phyloP scores from a whole-genome alignment of 2,113 vertebrate species.

The Pelmatolapia mariae region DNA sequence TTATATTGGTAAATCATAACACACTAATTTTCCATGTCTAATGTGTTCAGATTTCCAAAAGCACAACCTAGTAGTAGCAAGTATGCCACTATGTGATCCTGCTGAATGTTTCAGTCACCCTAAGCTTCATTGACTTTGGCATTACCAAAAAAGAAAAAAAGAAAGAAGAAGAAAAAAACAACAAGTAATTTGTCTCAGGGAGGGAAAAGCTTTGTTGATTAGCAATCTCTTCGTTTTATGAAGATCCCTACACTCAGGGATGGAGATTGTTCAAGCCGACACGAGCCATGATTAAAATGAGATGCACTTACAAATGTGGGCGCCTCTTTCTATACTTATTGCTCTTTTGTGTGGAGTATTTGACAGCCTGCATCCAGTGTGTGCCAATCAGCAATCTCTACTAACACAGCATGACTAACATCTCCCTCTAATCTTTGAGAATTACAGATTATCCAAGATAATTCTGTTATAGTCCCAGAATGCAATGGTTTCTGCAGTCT shows the following conservation, averaged over 20 bases:
- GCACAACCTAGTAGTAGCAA: constrained; percentile 6
- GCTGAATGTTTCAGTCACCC: constrained; percentile 5
- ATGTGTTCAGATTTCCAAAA: constrained; percentile 1
- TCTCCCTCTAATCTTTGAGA: constrained; percentile 49
- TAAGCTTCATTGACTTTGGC: constrained; percentile 28
- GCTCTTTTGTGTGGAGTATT: constrained; percentile 29
- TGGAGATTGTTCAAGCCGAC: constrained; percentile 42
- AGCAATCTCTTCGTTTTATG: constrained; percentile 10
- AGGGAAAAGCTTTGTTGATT: constrained; percentile 49
- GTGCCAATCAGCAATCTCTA: constrained; percentile 45
- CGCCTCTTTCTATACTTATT: background rate
- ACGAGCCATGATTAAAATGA: constrained; percentile 35
- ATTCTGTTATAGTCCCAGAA: constrained; percentile 46
- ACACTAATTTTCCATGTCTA: constrained; percentile 22
- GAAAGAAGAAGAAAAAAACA: background rate
- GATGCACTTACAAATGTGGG: constrained; percentile 28
- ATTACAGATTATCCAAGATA: constrained; percentile 67
- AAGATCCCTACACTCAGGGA: constrained; percentile 15
- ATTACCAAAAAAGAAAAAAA: constrained; percentile 25
- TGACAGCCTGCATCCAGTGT: constrained; percentile 14
- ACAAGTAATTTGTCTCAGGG: constrained; percentile 35
- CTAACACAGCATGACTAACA: constrained; percentile 62
- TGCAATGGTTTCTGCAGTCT: constrained; percentile 30
- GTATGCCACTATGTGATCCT: constrained; percentile 1
- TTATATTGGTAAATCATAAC: background rate